These are phyloP conservation scores for Agonum fuliginosum DNA, from an alignment of 2,888 invertebrate genomes.

Conservation along the genomic window DNA sequence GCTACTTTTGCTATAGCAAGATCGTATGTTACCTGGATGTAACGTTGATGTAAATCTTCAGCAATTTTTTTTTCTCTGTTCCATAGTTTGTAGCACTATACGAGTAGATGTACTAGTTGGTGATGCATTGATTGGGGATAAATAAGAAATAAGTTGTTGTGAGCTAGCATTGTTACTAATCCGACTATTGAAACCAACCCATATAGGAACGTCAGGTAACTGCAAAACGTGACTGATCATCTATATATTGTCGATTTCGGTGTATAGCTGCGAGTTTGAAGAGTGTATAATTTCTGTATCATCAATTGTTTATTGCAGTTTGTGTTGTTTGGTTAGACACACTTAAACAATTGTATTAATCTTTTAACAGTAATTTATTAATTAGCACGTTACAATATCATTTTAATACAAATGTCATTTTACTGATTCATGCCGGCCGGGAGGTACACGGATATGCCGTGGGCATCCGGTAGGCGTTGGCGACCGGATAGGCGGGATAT, in stretches of 20 bases:
- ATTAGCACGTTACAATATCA: no score
- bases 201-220: constrained; percentile 54
- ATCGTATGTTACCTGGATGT: no score
- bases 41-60: constrained; percentile 59
- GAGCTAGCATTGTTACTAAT: constrained; percentile 54
- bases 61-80: constrained; percentile 61
- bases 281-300: constrained; percentile 33
- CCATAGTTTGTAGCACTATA: constrained; percentile 65
- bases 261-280: background rate
- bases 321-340: no score
- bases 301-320: constrained; percentile 7
- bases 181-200: constrained; percentile 60
- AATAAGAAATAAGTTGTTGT: constrained; percentile 63
- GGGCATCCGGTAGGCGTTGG: no score
- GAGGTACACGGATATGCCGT: no score
- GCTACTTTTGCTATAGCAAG: constrained; percentile 50
- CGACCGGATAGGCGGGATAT: no score
- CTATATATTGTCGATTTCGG: constrained; percentile 54
- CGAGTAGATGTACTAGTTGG: constrained; percentile 64
- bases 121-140: constrained; percentile 61
- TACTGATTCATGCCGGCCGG: no score
- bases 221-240: constrained; percentile 55
- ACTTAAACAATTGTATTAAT: no score
- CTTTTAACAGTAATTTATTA: no score
- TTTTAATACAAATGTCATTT: no score